Evolutionary conservation across 2,888 invertebrate genomes (phyloP), one percentile per base, ranked within the genome.

Genomic region (Drosophila seclusa): DNA sequence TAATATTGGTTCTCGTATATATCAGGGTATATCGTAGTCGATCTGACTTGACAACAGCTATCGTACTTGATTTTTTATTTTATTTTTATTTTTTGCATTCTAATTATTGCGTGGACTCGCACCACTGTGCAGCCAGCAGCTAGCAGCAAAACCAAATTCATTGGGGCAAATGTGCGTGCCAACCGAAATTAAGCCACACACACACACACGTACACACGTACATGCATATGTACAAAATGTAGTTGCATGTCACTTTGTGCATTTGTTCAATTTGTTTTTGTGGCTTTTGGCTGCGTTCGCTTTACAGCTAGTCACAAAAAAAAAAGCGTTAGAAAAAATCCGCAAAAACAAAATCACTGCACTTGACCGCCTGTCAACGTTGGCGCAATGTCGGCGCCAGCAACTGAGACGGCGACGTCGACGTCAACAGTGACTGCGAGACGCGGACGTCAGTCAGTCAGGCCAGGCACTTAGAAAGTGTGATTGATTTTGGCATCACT

Each of bases 401-500:
- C 58, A 29, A 50, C 67, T 16, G 49, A 50, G 36, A 57, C 54
- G 5, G 32, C 32, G 31, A 24, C 45, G n/a, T 38, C 34, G 36
- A 42, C 58, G 27, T 32, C 61, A 62, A 59, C 73, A 18, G 53
- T 62, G 65, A 69, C 82, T 31, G 67, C 67, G 66, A 66, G 64
- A 70, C 49, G 57, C 64, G 42, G 69, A 58, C 58, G 78, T 53
- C 58, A 53, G 27, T 55, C 55, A 45, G 54, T 34, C 38, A 68
- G 68, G 68, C 82, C 45, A 38, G 55, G 55, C 55, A 82, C 88
- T 86, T 89, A 90, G 91, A 91, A 91, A 91, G 90, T 91, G 87
- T 89, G 90, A 90, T 91, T 90, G 89, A 91, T 91, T 90, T 84
- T 83, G 86, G 85, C 89, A 84, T 82, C 83, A 77, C 73, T 76